Evolutionary conservation across 2,113 vertebrate species (phyloP).

Genomic region (Athene cunicularia): DNA sequence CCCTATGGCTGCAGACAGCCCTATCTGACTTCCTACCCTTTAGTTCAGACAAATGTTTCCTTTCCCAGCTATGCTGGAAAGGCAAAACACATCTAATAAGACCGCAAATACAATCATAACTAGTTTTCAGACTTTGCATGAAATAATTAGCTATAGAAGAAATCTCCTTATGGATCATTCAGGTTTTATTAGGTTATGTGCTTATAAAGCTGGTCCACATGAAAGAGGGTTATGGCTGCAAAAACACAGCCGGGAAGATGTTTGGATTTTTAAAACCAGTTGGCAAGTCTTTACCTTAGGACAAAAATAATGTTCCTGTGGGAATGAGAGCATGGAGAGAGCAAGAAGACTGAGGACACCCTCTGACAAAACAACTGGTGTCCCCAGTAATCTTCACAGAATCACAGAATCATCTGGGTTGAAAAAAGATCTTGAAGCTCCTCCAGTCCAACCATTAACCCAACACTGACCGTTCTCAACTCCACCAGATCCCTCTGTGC

Average conservation of each 20-base stretch:
- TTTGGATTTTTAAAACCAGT: neutral
- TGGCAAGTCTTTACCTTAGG: neutral
- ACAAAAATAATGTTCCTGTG: neutral
- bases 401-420: too few species aligned
- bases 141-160: neutral
- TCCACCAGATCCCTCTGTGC: too few species aligned
- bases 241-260: rapidly evolving
- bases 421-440: too few species aligned
- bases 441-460: too few species aligned
- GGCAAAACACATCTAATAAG: neutral
- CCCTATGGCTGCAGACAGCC: neutral
- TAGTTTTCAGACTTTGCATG: neutral
- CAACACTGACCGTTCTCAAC: too few species aligned
- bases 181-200: neutral
- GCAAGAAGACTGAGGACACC: neutral
- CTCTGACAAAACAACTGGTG: neutral
- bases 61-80: neutral
- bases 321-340: neutral
- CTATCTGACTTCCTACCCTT: neutral
- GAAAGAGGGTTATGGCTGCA: neutral
- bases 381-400: neutral
- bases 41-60: neutral
- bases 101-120: neutral
- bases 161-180: neutral
- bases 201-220: rapidly evolving